Base-by-base conservation (phyloP, 2,888 invertebrate genomes). In the Apamea monoglypha region DNA sequence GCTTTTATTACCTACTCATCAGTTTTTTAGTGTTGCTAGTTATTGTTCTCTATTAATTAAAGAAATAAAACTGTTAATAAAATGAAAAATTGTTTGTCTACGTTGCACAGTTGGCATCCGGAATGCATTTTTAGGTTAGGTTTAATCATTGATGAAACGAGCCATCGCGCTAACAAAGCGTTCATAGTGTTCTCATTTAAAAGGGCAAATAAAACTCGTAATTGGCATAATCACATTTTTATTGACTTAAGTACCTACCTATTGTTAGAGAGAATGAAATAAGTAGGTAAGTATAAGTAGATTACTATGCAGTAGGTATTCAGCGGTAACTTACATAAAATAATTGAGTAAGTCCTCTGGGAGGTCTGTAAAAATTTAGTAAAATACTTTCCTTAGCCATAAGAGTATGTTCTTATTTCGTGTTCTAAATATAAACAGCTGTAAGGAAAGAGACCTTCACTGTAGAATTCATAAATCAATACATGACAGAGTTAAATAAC, bases 391-490 rank as follows among this genome's bases (percentile, higher is more conserved):
- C 50, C 18, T 53, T 68, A 29, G 14, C 32, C 44, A 7, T 56
- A 25, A 16, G n/a, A 32, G 18, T 32, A 61, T 36, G n/a, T 32
- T 32, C 68, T 29, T 29, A 47, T 25, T 68, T 18, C 10, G 16
- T 61, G 36, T 72, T 68, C 40, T 66, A 70, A 44, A 25, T 64
- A 16, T n/a, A 59, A 78, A 74, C 25, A 67, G 53, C 59, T 76
- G 64, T 59, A 64, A 40, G 47, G 12, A 66, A 66, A 72, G 3
- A 36, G n/a, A 76, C 61, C 36, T 44, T 66, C 16, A 21, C 18
- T n/a, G 4, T 21, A 47, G 14, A 56, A 40, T 56, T 63, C 56
- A 59, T 73, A 69, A 71, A 79, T 83, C 83, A 83, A 83, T 79
- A 83, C 18, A 18, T 3, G 21, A 21, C 21, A 6, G 53, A n/a